Evolutionary conservation across 2,797 vertebrate species (phyloP).

Genomic region (Hipposideros larvatus): DNA sequence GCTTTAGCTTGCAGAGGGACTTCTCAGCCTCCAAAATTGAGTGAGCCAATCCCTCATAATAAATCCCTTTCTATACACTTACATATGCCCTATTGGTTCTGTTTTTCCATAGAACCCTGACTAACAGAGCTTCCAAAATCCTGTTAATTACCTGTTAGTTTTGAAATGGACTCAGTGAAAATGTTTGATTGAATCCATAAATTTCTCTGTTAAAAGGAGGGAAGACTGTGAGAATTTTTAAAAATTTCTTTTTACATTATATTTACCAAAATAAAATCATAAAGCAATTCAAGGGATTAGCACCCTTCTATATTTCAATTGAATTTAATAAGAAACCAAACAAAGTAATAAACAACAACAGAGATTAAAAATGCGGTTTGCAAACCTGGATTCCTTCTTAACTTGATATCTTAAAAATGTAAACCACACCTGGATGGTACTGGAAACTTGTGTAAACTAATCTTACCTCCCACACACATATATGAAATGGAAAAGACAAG

Average conservation of each 20-base stretch:
- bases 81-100: background rate
- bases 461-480: slow-evolving; percentile 39
- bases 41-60: background rate
- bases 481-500: slow-evolving; percentile 35
- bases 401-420: slow-evolving; percentile 53
- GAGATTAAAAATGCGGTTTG: slow-evolving; percentile 67
- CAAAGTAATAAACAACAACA: slow-evolving; percentile 40
- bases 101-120: background rate
- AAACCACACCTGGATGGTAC: slow-evolving; percentile 54
- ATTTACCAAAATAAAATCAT: slow-evolving; percentile 27
- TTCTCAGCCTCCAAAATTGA: background rate
- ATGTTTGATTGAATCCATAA: background rate
- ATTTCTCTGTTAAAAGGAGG: background rate
- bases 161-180: slow-evolving; percentile 43
- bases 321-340: slow-evolving; percentile 45
- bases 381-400: slow-evolving; percentile 47
- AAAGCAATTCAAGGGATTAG: background rate
- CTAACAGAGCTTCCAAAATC: background rate
- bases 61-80: background rate
- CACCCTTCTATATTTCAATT: background rate
- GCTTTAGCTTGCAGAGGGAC: background rate
- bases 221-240: slow-evolving; percentile 14
- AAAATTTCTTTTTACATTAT: slow-evolving; percentile 4
- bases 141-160: slow-evolving; percentile 37
- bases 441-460: slow-evolving; percentile 66